Percentiles rank a stretch among this genome's conserved stretches.
Conservation (phyloP, 2,888 invertebrate genomes). For the Cerastis leucographa region DNA sequence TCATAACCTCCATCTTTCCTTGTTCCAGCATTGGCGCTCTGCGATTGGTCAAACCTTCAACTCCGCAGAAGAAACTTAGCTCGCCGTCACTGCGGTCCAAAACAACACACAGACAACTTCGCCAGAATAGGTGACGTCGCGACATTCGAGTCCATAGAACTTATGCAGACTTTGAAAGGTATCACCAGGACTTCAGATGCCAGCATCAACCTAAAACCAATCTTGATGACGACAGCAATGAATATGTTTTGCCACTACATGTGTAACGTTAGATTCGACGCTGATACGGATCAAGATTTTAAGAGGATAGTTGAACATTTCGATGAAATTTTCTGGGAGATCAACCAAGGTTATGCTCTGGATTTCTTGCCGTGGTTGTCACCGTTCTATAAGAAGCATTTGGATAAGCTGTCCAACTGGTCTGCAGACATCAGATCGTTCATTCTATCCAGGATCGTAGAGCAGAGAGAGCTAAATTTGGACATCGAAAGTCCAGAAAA, state of each 20-base stretch:
- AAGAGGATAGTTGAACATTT: conserved; percentile 93
- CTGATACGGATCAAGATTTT: conserved; percentile 92
- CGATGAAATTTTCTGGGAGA: conserved; percentile 97
- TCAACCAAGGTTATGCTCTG: conserved; percentile 96
- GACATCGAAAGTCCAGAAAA: conserved; percentile 92
- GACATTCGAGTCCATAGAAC: conserved; percentile 91
- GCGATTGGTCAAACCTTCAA: conserved; percentile 96
- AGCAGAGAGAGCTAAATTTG: conserved; percentile 89
- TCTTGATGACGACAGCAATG: conserved; percentile 93
- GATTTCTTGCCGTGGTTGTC: conserved; percentile 96
- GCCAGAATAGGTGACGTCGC: conserved; percentile 93
- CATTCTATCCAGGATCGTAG: conserved; percentile 93
- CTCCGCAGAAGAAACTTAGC: conserved; percentile 94
- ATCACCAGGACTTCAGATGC: conserved; percentile 81
- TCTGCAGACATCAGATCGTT: conserved; percentile 93
- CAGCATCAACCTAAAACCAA: conserved; percentile 92
- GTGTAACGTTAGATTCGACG: conserved; percentile 95
- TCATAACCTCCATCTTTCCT: background rate
- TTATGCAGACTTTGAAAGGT: conserved; percentile 90
- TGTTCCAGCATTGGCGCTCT: conserved; percentile 94
- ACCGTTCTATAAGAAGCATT: conserved; percentile 93
- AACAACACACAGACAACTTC: conserved; percentile 93
- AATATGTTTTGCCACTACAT: conserved; percentile 97
- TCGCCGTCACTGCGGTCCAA: conserved; percentile 95
- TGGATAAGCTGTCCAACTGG: conserved; percentile 93